phyloP scores from a whole-genome alignment of 2,797 vertebrate genomes.

The Poeciliopsis gracilis region DNA sequence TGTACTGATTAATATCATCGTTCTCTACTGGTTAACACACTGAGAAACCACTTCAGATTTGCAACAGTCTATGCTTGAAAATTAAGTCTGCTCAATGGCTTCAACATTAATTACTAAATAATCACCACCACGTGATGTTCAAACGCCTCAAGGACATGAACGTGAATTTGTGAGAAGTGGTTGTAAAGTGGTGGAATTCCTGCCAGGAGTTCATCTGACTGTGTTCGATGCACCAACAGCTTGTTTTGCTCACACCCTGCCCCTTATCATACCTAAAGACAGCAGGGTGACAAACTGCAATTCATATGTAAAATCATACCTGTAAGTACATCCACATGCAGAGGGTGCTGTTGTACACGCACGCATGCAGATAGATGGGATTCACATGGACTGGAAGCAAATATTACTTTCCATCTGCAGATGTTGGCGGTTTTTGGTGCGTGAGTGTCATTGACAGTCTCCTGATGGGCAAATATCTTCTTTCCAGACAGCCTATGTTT shows the following conservation, averaged over 20 bases:
- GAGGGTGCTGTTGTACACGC: conserved; percentile 16
- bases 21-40: conserved; percentile 23
- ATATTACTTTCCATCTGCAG: conserved; percentile 21
- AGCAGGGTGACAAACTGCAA: conserved; percentile 40
- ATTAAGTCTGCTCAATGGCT: conserved; percentile 30
- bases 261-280: conserved; percentile 44
- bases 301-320: conserved; percentile 29
- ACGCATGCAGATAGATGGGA: conserved; percentile 8
- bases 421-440: conserved; percentile 37
- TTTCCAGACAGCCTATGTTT: conserved; percentile 49
- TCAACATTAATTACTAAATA: conserved; percentile 57
- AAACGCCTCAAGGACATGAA: conserved; percentile 55
- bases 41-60: conserved; percentile 37
- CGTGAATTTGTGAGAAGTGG: conserved; percentile 54
- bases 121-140: conserved; percentile 52
- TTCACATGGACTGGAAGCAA: conserved; percentile 27
- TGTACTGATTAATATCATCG: conserved; percentile 22
- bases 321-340: conserved; percentile 14
- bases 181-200: conserved; percentile 53
- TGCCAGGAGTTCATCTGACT: conserved; percentile 55
- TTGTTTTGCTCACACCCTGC: conserved; percentile 39
- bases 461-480: conserved; percentile 61
- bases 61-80: conserved; percentile 33
- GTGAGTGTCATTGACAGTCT: conserved; percentile 52
- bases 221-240: conserved; percentile 37